Evolutionary conservation across 1,140 invertebrate genomes (phyloP), one percentile per base, ranked within the genome.

Genomic region (Teleogryllus occipitalis): DNA sequence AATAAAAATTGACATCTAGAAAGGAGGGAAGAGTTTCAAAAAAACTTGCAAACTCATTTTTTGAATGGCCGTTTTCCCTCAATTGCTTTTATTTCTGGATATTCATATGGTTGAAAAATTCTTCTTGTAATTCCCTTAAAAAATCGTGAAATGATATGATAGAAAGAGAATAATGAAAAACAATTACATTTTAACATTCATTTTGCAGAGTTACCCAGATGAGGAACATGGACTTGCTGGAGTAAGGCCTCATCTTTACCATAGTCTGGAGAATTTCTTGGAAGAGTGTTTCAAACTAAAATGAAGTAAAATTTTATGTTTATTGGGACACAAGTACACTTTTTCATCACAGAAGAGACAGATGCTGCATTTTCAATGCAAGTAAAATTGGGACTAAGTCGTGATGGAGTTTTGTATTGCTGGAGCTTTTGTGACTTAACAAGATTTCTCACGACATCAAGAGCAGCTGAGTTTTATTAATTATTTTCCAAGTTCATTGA

Each of bases 231-330:
- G 91, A n/a, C 89, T 99, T 78, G 87, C 87, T 14, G 92, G 92
- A 75, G 93, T 96, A 0, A 88, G 91, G 78, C 89, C 89, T 65
- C 97, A 98, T 88, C 88, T 98, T 65, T 98, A 98, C 84, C 93
- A 96, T 84, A 94, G 94, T 0, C 87, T 98, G 83, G 95, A 96
- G 84, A 89, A 92, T 82, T 99, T 98, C 86, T 90, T 97, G 83
- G 90, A 91, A 75, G 91, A 93, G 83, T 97, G 96, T 85, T 95
- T 95, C 82, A 85, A 85, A n/a, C 48, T 77, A 22, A 46, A 77
- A 8, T 18, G 47, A 54, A n/a, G 48, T 46, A 77, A 15, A 77
- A 1, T 48, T 77, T 47, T 47, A 77, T 21, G 54, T 10, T 14
- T 7, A 18, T 14, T 14, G 54, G 10, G 7, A 65, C 18, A 10